Conservation (phyloP, 2,888 invertebrate species). For the Amphiduros pacificus region DNA sequence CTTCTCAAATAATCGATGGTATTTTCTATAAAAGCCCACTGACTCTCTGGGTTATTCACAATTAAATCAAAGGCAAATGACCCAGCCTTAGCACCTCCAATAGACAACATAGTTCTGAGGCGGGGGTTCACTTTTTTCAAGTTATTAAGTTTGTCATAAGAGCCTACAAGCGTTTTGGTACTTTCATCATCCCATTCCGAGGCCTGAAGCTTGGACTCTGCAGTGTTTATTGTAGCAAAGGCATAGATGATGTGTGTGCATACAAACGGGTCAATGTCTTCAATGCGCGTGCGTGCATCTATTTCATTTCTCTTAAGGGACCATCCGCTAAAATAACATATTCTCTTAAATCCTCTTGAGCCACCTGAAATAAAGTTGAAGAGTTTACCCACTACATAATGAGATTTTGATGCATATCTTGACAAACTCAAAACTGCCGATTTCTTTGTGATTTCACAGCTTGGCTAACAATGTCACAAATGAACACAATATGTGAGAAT, state of each 20-base stretch:
- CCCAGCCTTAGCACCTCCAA: slow-evolving; percentile 41
- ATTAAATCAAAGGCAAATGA: slow-evolving; percentile 30
- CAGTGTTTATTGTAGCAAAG: slow-evolving; percentile 72
- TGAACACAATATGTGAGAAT: too few species aligned
- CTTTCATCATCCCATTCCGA: slow-evolving; percentile 16
- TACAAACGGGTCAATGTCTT: slow-evolving; percentile 89
- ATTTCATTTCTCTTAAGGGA: slow-evolving; percentile 5
- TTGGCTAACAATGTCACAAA: too few species aligned
- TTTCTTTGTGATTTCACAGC: too few species aligned
- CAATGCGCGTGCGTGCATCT: slow-evolving; percentile 56
- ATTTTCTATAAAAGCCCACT: slow-evolving; percentile 35
- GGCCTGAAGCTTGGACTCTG: slow-evolving; percentile 63
- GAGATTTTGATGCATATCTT: too few species aligned
- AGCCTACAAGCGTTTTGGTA: slow-evolving; percentile 2
- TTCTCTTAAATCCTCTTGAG: slow-evolving; percentile 12
- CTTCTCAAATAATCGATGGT: slow-evolving; percentile 34
- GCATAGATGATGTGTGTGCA: slow-evolving; percentile 16
- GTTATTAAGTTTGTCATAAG: slow-evolving; percentile 38
- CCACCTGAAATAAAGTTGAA: too few species aligned
- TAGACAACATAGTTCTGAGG: slow-evolving; percentile 44
- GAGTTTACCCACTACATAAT: too few species aligned
- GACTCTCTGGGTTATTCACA: slow-evolving; percentile 26
- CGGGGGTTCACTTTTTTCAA: slow-evolving; percentile 38
- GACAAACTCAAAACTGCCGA: too few species aligned
- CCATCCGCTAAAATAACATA: slow-evolving; percentile 15